phyloP scores from a whole-genome alignment of 2,888 invertebrate species.

The Cyclophora punctaria region DNA sequence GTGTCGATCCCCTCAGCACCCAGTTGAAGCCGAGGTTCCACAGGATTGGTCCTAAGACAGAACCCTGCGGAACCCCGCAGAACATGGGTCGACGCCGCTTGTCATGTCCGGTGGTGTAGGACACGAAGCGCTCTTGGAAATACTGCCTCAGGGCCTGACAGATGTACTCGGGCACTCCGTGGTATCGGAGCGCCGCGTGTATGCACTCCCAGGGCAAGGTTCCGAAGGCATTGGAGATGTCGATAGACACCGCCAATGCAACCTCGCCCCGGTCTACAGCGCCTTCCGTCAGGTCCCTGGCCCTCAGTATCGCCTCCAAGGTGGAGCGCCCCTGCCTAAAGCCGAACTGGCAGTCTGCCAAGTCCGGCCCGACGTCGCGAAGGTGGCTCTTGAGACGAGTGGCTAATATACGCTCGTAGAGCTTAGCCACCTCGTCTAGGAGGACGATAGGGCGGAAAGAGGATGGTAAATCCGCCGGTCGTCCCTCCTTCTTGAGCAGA shows the following conservation, averaged over 20 bases:
- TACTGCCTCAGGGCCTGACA: too few species aligned
- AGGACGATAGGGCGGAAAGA: slow-evolving; percentile 1
- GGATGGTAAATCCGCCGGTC: not conserved
- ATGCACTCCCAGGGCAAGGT: slow-evolving; percentile 19
- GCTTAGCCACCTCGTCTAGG: not conserved
- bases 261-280: slow-evolving; percentile 6
- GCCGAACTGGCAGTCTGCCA: slow-evolving; percentile 6
- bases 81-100: not conserved
- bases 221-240: slow-evolving; percentile 23
- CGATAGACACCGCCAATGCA: slow-evolving; percentile 11
- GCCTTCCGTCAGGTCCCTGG: slow-evolving; percentile 2
- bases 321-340: slow-evolving; percentile 7
- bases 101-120: not conserved
- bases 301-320: slow-evolving; percentile 4
- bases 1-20: not conserved
- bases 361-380: slow-evolving; percentile 4
- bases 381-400: slow-evolving; percentile 7
- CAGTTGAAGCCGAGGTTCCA: slow-evolving; percentile 15
- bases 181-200: slow-evolving; percentile 13
- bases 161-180: slow-evolving; percentile 13
- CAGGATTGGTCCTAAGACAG: slow-evolving; percentile 14
- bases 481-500: not conserved
- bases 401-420: slow-evolving; percentile 1
- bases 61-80: slow-evolving; percentile 13
- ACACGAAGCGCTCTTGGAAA: not conserved